Evolutionary conservation across 1,140 invertebrate genomes (phyloP).

Genomic region (Diabrotica undecimpunctata): DNA sequence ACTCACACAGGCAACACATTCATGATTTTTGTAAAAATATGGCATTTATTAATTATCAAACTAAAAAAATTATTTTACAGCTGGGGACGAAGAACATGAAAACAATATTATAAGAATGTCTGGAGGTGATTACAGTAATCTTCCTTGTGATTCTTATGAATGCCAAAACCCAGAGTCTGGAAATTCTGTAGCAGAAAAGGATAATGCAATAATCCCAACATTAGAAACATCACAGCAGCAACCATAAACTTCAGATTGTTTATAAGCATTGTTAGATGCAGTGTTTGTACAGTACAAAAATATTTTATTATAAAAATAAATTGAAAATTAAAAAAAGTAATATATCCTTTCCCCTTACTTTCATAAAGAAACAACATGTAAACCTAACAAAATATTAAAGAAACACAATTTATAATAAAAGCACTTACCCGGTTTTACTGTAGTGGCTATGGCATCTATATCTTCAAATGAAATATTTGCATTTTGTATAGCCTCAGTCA

Average conservation of each 20-base stretch:
- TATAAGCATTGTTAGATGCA: not conserved
- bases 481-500: conserved; percentile 62
- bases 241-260: conserved; percentile 3
- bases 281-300: no score
- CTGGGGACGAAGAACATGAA: conserved; percentile 45
- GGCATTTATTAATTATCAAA: no score
- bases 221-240: conserved; percentile 9
- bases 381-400: no score
- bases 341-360: no score
- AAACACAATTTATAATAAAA: no score
- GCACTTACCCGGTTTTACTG: conserved; percentile 72
- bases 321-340: no score
- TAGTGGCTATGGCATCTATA: conserved; percentile 87
- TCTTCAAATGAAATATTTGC: conserved; percentile 67
- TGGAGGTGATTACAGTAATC: conserved; percentile 30
- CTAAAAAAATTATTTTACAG: not conserved
- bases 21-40: no score
- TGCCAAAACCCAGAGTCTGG: conserved; percentile 29
- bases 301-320: no score
- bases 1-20: no score
- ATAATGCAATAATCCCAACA: conserved; percentile 15
- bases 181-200: conserved; percentile 34
- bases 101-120: conserved; percentile 72
- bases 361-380: no score
- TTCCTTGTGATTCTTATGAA: conserved; percentile 28